These are phyloP conservation scores for Synanthedon vespiformis DNA, from an alignment of 2,888 invertebrate genomes.

Conservation along the genomic window DNA sequence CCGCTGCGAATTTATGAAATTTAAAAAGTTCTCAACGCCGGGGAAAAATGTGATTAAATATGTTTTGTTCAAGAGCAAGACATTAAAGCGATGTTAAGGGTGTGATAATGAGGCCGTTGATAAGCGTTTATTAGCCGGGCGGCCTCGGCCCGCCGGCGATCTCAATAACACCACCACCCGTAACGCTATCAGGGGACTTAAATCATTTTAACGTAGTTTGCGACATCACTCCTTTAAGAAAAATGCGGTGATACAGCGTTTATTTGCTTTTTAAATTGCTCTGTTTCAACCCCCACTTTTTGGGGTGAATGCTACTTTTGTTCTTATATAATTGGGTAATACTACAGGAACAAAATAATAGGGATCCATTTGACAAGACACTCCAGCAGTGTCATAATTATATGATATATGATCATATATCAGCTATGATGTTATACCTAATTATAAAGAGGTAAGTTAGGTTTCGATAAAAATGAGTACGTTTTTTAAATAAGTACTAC, in stretches of 20 bases:
- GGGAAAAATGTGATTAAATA: slow-evolving; percentile 71
- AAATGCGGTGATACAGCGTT: slow-evolving; percentile 45
- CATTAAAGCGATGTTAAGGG: slow-evolving; percentile 72
- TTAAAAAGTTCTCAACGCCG: slow-evolving; percentile 54
- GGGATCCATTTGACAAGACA: no score
- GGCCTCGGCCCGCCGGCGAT: slow-evolving; percentile 45
- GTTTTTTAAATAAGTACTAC: no score
- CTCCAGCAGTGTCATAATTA: no score
- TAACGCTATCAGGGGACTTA: slow-evolving; percentile 64
- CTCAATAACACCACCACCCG: slow-evolving; percentile 42
- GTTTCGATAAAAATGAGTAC: no score
- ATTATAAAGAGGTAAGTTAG: no score
- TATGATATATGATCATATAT: no score
- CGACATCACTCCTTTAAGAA: slow-evolving; percentile 46
- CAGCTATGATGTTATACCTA: no score
- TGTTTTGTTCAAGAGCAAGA: slow-evolving; percentile 72
- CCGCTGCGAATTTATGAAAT: slow-evolving; percentile 50
- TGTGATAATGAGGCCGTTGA: slow-evolving; percentile 71
- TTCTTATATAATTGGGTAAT: neutral
- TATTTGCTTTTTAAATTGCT: slow-evolving; percentile 48
- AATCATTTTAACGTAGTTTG: slow-evolving; percentile 69
- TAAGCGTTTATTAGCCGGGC: slow-evolving; percentile 68
- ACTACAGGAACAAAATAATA: no score
- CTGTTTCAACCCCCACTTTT: slow-evolving; percentile 10
- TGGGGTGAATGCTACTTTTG: neutral